A percentile compares a stretch with the other conserved stretches of the same genome.
These are phyloP conservation scores for Odontesthes bonariensis DNA, from an alignment of 2,113 vertebrate genomes.

Conservation along the genomic window DNA sequence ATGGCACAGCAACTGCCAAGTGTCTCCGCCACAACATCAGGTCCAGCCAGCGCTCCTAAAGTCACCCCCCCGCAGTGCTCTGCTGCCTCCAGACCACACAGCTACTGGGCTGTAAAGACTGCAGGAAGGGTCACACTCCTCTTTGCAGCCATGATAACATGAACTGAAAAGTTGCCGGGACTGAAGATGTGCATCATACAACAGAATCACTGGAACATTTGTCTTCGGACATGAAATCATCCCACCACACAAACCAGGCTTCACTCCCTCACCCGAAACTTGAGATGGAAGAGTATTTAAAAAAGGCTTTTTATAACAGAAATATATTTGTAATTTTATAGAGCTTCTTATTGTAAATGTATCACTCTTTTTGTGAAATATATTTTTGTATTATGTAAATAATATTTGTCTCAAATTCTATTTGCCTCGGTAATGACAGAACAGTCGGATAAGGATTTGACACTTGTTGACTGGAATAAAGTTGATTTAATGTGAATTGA, in stretches of 20 bases:
- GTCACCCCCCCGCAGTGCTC: no score
- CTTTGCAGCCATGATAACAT: conserved; percentile 14
- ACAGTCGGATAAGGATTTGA: conserved; percentile 49
- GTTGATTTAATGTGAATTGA: conserved; percentile 69
- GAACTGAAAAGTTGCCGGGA: conserved; percentile 14
- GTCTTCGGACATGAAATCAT: conserved; percentile 11
- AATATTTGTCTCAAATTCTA: conserved; percentile 68
- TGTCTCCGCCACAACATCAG: conserved; percentile 19
- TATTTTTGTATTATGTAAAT: conserved; percentile 96
- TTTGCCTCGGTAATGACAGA: conserved; percentile 58
- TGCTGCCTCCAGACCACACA: conserved; percentile 24
- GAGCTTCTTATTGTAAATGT: conserved; percentile 86
- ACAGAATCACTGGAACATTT: conserved; percentile 48
- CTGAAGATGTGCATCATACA: neutral
- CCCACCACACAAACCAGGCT: conserved; percentile 7
- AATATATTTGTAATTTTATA: conserved; percentile 94
- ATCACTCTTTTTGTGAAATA: conserved; percentile 86
- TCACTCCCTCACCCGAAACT: conserved; percentile 74
- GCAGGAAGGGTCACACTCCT: conserved; percentile 23
- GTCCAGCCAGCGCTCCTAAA: conserved; percentile 2
- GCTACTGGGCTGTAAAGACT: conserved; percentile 6
- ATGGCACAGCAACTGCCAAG: conserved; percentile 33
- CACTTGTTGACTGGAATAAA: conserved; percentile 51
- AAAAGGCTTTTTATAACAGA: conserved; percentile 84
- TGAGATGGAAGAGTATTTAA: conserved; percentile 87